Base-by-base conservation (phyloP, 2,113 vertebrate genomes). In the Nothocercus nigrocapillus region DNA sequence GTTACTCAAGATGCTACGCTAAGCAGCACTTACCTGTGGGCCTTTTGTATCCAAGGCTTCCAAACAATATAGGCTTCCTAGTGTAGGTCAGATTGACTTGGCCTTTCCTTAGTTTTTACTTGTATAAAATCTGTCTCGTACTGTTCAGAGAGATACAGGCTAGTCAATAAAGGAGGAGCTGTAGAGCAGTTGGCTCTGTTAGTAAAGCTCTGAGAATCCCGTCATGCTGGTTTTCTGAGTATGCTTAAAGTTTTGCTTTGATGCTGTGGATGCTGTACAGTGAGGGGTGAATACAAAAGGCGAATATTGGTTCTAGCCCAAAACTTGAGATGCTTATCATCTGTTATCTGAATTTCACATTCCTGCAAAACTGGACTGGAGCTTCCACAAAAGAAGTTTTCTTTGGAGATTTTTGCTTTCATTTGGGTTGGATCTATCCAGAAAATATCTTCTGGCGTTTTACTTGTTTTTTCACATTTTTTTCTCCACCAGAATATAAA, bases 351-450 rank as follows among this genome's bases (percentile, higher is more conserved):
- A 80, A 89, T 80, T 88, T 88, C 76, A 84, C 47, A 42, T 81
- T 84, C 88, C 24, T 92, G 67, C 63, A 68, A 88, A 94, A 67
- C 61, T 81, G n/a, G 51, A 44, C 64, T 70, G 83, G 63, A 78
- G 27, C 42, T 81, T 86, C 86, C 51, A 78, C 15, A 77, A 18
- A 45, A 94, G 22, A 64, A 53, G n/a, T 44, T 82, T 94, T 79
- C 61, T 82, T 95, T 73, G 76, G 58, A 89, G 66, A 20, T 59
- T 86, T 94, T 80, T 75, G n/a, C 72, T 97, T 91, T 88, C 54
- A 78, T 95, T 93, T 79, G 25, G 5, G 8, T 89, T 85, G 27
- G 61, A 85, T 93, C 61, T 88, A 34, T 63, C 45, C 70, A 70
- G 63, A 93, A 89, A 90, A 76, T 13, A 22, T 61, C 64, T 90